Percentiles rank a stretch among this genome's conserved stretches.
phyloP scores from a whole-genome alignment of 2,113 vertebrate species.

The Nothobranchius furzeri region DNA sequence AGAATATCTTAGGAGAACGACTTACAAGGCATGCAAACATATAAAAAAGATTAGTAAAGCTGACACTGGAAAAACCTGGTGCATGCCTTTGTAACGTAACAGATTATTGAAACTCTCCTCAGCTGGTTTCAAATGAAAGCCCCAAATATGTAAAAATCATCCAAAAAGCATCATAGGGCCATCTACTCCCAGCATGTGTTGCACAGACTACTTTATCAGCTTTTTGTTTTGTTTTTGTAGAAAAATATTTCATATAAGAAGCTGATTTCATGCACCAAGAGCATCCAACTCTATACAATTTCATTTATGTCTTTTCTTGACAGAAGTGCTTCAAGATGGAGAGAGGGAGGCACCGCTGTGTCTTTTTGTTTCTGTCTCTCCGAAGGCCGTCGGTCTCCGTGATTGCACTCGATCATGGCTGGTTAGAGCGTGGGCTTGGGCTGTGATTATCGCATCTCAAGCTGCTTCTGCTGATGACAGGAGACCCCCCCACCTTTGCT shows the following conservation, averaged over 20 bases:
- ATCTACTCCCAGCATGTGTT: no score
- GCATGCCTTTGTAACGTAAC: no score
- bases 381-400: slow-evolving; percentile 41
- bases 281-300: slow-evolving; percentile 9
- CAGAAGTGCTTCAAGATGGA: slow-evolving; percentile 11
- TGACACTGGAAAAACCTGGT: no score
- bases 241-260: neutral
- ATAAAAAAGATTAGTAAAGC: no score
- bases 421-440: slow-evolving; percentile 41
- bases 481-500: slow-evolving; percentile 25
- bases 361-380: slow-evolving; percentile 42
- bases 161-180: no score
- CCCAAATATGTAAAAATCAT: no score
- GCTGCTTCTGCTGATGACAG: slow-evolving; percentile 56
- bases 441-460: slow-evolving; percentile 59
- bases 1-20: no score
- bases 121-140: no score
- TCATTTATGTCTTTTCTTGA: slow-evolving; percentile 7
- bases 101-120: no score
- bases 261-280: slow-evolving; percentile 7
- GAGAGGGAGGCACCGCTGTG: slow-evolving; percentile 24
- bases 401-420: slow-evolving; percentile 68
- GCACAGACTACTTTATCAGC: no score
- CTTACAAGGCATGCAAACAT: no score
- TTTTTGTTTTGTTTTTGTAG: no score